Evolutionary conservation across 2,888 invertebrate genomes (phyloP).

Genomic region (Chouioia cunea): DNA sequence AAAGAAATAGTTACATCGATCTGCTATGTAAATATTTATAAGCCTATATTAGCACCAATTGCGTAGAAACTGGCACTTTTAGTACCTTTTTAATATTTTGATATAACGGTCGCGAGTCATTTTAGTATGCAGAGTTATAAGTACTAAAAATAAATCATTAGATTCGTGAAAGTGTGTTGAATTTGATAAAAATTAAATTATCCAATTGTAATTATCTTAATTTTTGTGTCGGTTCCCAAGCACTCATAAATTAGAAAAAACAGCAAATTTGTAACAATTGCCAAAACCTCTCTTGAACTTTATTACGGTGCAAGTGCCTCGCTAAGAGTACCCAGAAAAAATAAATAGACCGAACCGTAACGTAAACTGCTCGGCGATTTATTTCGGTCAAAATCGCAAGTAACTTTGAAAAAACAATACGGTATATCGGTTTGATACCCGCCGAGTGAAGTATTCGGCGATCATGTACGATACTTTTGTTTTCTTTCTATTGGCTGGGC

Average conservation of each 20-base stretch:
- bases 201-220: not conserved
- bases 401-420: constrained; percentile 15
- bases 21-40: too few species aligned
- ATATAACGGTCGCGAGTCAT: too few species aligned
- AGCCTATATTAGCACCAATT: too few species aligned
- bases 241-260: constrained; percentile 3
- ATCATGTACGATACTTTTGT: not conserved
- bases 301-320: constrained; percentile 22
- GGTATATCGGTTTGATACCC: not conserved
- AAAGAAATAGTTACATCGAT: too few species aligned
- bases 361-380: constrained; percentile 3
- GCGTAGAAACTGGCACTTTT: too few species aligned
- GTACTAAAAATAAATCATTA: too few species aligned
- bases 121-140: too few species aligned
- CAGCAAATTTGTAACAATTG: not conserved
- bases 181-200: too few species aligned
- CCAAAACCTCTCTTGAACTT: constrained; percentile 18
- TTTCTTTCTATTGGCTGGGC: not conserved
- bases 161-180: too few species aligned
- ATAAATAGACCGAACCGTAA: constrained; percentile 21
- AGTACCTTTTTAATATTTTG: too few species aligned
- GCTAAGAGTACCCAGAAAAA: constrained; percentile 9
- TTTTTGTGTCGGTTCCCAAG: constrained; percentile 2
- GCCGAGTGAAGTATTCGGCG: not conserved
- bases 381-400: too few species aligned